These are phyloP conservation scores for Calyptommatus sinebrachiatus DNA, from an alignment of 2,113 vertebrate genomes.

Conservation along the genomic window DNA sequence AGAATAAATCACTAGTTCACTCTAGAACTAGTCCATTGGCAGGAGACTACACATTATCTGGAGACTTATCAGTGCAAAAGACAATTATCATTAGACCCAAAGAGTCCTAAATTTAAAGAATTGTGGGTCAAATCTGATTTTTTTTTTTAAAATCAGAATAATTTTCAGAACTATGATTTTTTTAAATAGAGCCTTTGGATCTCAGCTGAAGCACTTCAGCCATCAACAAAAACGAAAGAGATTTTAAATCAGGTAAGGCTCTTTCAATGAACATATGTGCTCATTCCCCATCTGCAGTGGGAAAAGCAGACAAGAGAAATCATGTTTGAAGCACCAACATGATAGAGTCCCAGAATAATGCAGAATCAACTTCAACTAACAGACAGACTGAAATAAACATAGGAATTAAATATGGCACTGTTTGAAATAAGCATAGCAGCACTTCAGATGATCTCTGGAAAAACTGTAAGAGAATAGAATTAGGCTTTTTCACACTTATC, in stretches of 20 bases:
- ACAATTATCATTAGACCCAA: too few species aligned
- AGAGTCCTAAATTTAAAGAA: too few species aligned
- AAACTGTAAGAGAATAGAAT: neutral
- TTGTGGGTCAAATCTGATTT: neutral
- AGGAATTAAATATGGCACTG: neutral
- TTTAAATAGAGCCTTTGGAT: neutral
- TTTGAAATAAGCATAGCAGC: neutral
- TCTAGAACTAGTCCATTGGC: constrained; percentile 23
- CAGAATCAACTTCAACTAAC: neutral
- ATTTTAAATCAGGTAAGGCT: neutral
- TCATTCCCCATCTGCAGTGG: neutral
- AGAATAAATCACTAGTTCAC: constrained; percentile 44
- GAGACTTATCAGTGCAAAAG: too few species aligned
- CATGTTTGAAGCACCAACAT: neutral
- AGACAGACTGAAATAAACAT: neutral
- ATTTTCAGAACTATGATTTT: neutral
- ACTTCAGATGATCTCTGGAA: neutral
- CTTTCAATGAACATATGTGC: neutral
- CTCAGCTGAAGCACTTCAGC: neutral
- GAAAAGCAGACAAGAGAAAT: neutral
- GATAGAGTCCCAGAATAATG: neutral
- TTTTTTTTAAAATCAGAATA: neutral
- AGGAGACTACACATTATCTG: neutral
- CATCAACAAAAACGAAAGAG: neutral
- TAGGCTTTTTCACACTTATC: too few species aligned